Base-by-base conservation (phyloP, 2,888 invertebrate genomes). In the Cenopis cana region DNA sequence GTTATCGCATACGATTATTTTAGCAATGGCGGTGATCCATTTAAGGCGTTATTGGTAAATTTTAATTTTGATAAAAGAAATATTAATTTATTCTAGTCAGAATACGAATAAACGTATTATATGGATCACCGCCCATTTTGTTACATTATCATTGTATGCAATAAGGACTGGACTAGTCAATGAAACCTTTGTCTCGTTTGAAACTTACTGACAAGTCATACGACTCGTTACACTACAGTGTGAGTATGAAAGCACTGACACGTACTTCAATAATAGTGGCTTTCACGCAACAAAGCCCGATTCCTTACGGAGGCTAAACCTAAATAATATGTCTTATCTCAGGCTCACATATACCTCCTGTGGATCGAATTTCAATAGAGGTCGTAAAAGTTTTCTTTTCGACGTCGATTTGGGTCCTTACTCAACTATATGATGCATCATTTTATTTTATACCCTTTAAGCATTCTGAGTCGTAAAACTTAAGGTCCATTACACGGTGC, bases 281-380 rank as follows among this genome's bases (percentile, higher is more conserved):
- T 24, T 70, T 66, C 65, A 66, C 65, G 65, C 49, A 67, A 61
- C 61, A 61, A 71, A 66, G 46, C 36, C 36, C 17, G 20, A 55
- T 33, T 65, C 54, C 46, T 70, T 54, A 60, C 52, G 57, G 46
- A 66, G 66, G 29, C 61, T 67, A 56, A 61, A 67, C 56, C 55
- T 38, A 56, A 55, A 56, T 61, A 55, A 56, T 61, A 71, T 60
- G 54, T 67, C 71, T 67, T 71, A 71, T 61, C 61, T 67, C 71
- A 66, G 65, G 66, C 18, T 24, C 60, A 49, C 71, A 61, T 61
- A 71, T 61, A 66, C 60, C 60, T 71, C 66, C 70, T 67, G 60
- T 36, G 67, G 67, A 71, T 67, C 71, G 66, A 61, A 71, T 71
- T 71, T 61, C 71, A 71, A 71, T 71, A 50, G 36, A 38, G 67